Evolutionary conservation across 2,888 invertebrate species (phyloP).

Genomic region (Sylvicola fuscatus): DNA sequence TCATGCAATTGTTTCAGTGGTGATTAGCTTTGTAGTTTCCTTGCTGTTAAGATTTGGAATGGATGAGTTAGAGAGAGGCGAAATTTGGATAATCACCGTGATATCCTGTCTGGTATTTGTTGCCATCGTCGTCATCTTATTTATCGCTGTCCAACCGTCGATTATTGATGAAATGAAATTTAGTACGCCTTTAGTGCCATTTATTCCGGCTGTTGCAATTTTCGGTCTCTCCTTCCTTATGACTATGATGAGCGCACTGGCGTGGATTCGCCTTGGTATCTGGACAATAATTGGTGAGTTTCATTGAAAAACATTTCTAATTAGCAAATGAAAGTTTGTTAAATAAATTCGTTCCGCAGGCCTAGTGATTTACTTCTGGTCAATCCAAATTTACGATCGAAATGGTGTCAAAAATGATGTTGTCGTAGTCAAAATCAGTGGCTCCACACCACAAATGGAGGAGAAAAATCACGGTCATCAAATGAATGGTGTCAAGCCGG

Average conservation of each 20-base stretch:
- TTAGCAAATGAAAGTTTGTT: no score
- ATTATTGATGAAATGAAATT: neutral
- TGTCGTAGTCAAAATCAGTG: no score
- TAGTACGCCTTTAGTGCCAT: constrained; percentile 1
- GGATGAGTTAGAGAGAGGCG: neutral
- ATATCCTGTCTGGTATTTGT: neutral
- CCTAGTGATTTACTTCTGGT: no score
- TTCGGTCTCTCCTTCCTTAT: constrained; percentile 1
- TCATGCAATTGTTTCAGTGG: no score
- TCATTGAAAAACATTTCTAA: neutral
- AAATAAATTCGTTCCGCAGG: no score
- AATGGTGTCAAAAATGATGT: no score
- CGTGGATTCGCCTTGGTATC: constrained; percentile 4
- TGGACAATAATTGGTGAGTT: constrained; percentile 1
- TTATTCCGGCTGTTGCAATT: neutral
- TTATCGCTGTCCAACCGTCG: neutral
- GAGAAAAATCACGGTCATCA: no score
- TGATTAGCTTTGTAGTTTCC: no score
- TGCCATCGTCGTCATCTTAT: neutral
- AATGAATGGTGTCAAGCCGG: no score
- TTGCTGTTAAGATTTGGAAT: neutral
- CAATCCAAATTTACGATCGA: no score
- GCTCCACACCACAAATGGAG: no score
- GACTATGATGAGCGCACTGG: neutral
- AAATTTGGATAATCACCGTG: constrained; percentile 2